Conservation (phyloP, 1,140 invertebrate genomes). For the Drosophila micromelanica region DNA sequence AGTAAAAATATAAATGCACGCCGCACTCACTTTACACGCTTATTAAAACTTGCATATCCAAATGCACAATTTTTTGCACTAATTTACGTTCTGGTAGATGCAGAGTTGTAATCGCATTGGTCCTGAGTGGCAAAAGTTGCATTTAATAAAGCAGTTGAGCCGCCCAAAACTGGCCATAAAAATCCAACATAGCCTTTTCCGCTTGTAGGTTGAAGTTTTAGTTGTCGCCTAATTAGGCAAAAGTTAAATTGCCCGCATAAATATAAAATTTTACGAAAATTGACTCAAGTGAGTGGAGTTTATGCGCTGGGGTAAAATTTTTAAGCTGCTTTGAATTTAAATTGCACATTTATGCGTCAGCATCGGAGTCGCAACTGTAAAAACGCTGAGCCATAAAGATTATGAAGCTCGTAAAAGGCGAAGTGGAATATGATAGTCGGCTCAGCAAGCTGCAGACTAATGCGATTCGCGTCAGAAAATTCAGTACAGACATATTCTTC, state of each 20-base stretch:
- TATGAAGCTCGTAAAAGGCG: slow-evolving; percentile 71
- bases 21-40: too few relatives aligned
- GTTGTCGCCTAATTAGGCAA: slow-evolving; percentile 73
- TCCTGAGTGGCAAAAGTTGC: too few relatives aligned
- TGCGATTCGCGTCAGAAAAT: slow-evolving; percentile 38
- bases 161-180: neutral
- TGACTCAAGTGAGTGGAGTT: slow-evolving; percentile 63
- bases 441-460: slow-evolving; percentile 66
- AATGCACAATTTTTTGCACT: too few relatives aligned
- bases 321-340: slow-evolving; percentile 80
- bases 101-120: too few relatives aligned
- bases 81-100: too few relatives aligned
- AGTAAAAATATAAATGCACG: too few relatives aligned
- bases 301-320: slow-evolving; percentile 37
- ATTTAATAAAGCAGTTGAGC: too few relatives aligned
- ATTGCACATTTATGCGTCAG: slow-evolving; percentile 69
- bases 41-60: too few relatives aligned
- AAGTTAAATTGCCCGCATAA: slow-evolving; percentile 78
- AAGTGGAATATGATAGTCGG: slow-evolving; percentile 72
- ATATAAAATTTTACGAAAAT: slow-evolving; percentile 73
- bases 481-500: neutral
- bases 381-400: slow-evolving; percentile 75
- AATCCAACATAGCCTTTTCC: neutral
- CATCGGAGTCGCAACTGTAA: slow-evolving; percentile 59
- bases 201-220: slow-evolving; percentile 50